Percentiles rank a stretch among this genome's conserved stretches.
Evolutionary conservation across 2,113 vertebrate genomes (phyloP).

Genomic region (Sapayoa aenigma): DNA sequence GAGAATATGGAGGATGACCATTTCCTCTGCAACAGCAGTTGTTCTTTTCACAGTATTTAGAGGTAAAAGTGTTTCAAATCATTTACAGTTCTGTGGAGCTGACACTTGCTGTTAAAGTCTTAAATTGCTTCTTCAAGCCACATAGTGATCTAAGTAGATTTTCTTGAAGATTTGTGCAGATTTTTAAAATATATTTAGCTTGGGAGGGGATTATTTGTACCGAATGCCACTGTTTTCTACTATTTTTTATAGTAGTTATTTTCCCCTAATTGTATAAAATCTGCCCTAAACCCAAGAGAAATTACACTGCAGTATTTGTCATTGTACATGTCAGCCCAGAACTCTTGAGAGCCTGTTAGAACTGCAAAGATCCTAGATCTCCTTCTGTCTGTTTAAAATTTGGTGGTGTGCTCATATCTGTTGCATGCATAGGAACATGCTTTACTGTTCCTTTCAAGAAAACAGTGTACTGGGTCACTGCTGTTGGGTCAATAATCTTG

Average conservation of each 20-base stretch:
- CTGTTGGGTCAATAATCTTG: background rate
- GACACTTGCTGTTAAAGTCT: slow-evolving; percentile 4
- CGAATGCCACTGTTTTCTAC: background rate
- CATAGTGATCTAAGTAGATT: background rate
- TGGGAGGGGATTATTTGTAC: background rate
- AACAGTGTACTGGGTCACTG: background rate
- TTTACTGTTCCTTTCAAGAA: background rate
- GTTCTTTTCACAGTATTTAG: background rate
- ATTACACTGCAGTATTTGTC: background rate
- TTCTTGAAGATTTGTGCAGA: background rate
- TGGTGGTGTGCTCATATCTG: background rate
- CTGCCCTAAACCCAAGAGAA: background rate
- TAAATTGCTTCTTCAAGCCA: slow-evolving; percentile 11
- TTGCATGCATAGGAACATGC: background rate
- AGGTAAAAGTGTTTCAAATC: background rate
- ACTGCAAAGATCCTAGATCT: background rate
- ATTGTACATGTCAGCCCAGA: background rate
- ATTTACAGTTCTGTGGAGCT: background rate
- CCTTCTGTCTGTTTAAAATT: background rate
- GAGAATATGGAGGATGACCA: background rate
- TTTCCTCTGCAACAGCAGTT: background rate
- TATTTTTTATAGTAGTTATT: background rate
- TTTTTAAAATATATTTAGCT: background rate
- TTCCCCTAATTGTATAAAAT: background rate
- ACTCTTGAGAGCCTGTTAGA: background rate